Percentiles rank a stretch among this genome's conserved stretches.
Evolutionary conservation across 2,113 vertebrate genomes (phyloP).

Genomic region (Tympanuchus pallidicinctus): DNA sequence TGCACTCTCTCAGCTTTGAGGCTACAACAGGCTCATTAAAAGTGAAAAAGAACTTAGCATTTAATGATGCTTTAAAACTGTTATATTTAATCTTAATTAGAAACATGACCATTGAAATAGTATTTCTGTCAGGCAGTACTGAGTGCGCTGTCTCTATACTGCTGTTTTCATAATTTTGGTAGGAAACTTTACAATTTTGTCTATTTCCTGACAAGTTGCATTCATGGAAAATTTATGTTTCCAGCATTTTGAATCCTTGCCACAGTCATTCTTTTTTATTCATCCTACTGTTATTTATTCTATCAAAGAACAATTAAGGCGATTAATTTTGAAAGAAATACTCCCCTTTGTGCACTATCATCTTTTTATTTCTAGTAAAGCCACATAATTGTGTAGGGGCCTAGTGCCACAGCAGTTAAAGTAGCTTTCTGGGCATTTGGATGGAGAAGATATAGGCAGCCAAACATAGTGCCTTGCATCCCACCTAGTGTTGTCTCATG

Average conservation of each 20-base stretch:
- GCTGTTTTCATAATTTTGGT: not conserved
- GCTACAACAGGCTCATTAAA: constrained; percentile 44
- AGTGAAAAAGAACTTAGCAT: constrained; percentile 20
- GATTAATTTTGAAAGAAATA: not conserved
- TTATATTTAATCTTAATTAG: constrained; percentile 47
- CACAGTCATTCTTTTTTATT: not conserved
- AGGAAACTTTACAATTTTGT: not conserved
- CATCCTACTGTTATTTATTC: not conserved
- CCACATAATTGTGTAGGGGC: not conserved
- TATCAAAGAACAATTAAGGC: not conserved
- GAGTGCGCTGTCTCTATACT: not conserved
- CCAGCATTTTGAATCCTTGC: not conserved
- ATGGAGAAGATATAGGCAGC: not conserved
- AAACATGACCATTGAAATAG: constrained; percentile 1
- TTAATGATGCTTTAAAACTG: constrained; percentile 8
- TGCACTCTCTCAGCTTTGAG: not conserved
- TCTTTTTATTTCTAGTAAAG: not conserved
- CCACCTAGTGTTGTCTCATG: not conserved
- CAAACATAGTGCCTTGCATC: not conserved
- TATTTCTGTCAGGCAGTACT: constrained; percentile 13
- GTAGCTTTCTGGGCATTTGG: not conserved
- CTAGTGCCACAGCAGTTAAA: not conserved
- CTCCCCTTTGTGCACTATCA: not conserved
- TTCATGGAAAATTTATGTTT: constrained; percentile 13
- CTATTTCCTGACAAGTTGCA: not conserved